A percentile compares a stretch with the other conserved stretches of the same genome.
phyloP scores from a whole-genome alignment of 2,113 vertebrate species.

The Stegostoma tigrinum region DNA sequence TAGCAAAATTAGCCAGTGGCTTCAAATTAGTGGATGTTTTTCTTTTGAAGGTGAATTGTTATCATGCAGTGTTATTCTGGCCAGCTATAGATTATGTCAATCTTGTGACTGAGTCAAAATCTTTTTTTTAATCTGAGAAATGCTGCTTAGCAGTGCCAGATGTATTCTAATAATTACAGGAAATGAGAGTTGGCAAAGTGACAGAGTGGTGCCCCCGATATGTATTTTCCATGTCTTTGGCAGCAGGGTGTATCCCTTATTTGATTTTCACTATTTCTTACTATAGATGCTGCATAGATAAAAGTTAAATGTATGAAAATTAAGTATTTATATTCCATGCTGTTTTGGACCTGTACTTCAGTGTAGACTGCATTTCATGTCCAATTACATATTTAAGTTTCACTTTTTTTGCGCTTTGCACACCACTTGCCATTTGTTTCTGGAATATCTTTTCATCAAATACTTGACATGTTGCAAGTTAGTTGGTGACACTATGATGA shows the following conservation, averaged over 20 bases:
- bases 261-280: not conserved
- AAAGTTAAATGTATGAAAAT: not conserved
- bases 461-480: not conserved
- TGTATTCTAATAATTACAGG: conserved; percentile 53
- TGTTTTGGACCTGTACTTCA: not conserved
- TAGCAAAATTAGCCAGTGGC: not conserved
- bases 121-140: conserved; percentile 2
- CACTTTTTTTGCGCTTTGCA: not conserved
- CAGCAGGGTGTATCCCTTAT: not conserved
- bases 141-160: conserved; percentile 50
- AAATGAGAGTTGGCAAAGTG: conserved; percentile 47
- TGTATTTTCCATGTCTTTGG: conserved; percentile 41
- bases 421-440: not conserved
- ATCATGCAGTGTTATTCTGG: not conserved
- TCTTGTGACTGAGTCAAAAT: not conserved
- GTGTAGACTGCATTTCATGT: not conserved
- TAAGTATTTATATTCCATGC: not conserved
- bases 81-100: not conserved
- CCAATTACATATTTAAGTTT: not conserved
- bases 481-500: not conserved
- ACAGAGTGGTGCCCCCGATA: conserved; percentile 22
- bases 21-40: not conserved
- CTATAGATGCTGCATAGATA: not conserved
- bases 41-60: not conserved
- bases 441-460: not conserved